Evolutionary conservation across 1,140 invertebrate species (phyloP), one percentile per base, ranked within the genome.

Genomic region (Papilio glaucus): DNA sequence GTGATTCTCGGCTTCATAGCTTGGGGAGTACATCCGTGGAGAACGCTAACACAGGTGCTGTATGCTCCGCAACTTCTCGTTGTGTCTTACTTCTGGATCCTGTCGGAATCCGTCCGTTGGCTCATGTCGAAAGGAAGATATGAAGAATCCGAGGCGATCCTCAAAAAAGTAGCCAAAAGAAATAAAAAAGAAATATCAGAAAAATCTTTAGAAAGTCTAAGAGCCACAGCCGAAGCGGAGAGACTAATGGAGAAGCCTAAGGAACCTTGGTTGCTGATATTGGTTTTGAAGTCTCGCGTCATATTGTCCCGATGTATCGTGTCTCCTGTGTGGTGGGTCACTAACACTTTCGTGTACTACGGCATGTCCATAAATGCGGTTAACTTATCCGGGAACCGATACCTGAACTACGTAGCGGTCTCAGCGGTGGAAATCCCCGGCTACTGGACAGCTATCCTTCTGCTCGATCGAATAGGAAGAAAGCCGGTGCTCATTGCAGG

Each of bases 361-460:
- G 97, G 97, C 0, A 89, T 98, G 67, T 96, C 96, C 0, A 94
- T 98, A n/a, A 97, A 97, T 81, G 95, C 97, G 0, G 96, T 96
- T 3, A 95, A 96, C 61, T 90, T 98, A 33, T 95, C 94, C 24
- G 96, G 96, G 0, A 95, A 93, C 63, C 72, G 93, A 68, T 97
- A 96, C 85, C 80, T 95, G 26, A 96, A 96, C 82, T 96, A 96
- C 77, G 95, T 96, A n/a, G 93, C 95, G 9, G 95, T 96, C 5
- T 94, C 95, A 3, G 86, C 95, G 0, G 94, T 96, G 0, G 96
- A 97, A 86, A 95, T 97, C 71, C 96, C 96, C 0, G 96, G 95
- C 0, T 97, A 96, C 81, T 94, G 96, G 78, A 82, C 95, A 13
- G 81, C 84, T 5, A 79, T 89, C 13, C 60, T 90, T 0, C 72